A percentile compares a stretch with the other conserved stretches of the same genome.
phyloP scores from a whole-genome alignment of 2,888 invertebrate species.

The Lepetodrilus schrolli region DNA sequence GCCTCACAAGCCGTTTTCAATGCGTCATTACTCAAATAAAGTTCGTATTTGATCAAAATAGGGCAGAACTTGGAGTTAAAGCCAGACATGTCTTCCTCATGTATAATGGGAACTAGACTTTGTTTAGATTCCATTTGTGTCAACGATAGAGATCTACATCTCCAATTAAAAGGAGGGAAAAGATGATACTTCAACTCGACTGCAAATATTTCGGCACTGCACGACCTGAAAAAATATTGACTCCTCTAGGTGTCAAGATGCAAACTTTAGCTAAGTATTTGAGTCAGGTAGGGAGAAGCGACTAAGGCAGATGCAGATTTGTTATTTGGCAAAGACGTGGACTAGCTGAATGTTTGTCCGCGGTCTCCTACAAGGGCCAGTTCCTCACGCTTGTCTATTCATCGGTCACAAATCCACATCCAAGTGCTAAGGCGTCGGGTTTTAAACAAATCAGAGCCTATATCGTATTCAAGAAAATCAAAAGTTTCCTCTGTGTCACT shows the following conservation, averaged over 20 bases:
- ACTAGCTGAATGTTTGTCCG: slow-evolving; percentile 19
- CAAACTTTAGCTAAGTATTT: background rate
- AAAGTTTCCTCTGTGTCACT: slow-evolving; percentile 28
- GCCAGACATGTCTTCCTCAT: background rate
- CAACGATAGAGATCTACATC: slow-evolving; percentile 5
- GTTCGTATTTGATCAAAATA: background rate
- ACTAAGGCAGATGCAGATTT: slow-evolving; percentile 1
- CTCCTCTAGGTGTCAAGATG: slow-evolving; percentile 23
- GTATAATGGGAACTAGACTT: background rate
- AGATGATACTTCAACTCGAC: background rate
- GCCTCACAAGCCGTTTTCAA: background rate
- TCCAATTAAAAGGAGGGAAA: slow-evolving; percentile 15
- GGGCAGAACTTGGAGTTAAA: background rate
- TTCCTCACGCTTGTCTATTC: slow-evolving; percentile 23
- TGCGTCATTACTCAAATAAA: background rate
- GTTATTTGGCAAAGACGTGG: background rate
- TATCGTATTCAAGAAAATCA: slow-evolving; percentile 33
- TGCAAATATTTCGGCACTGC: slow-evolving; percentile 17
- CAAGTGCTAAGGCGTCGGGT: slow-evolving; percentile 30
- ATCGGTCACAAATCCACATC: slow-evolving; percentile 27
- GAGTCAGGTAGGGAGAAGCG: slow-evolving; percentile 2
- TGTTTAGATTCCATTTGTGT: slow-evolving; percentile 3
- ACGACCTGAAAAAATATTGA: slow-evolving; percentile 31
- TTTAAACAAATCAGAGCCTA: slow-evolving; percentile 33
- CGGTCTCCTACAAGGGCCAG: background rate